phyloP scores from a whole-genome alignment of 2,797 vertebrate genomes.

The Gymnocypris eckloni region DNA sequence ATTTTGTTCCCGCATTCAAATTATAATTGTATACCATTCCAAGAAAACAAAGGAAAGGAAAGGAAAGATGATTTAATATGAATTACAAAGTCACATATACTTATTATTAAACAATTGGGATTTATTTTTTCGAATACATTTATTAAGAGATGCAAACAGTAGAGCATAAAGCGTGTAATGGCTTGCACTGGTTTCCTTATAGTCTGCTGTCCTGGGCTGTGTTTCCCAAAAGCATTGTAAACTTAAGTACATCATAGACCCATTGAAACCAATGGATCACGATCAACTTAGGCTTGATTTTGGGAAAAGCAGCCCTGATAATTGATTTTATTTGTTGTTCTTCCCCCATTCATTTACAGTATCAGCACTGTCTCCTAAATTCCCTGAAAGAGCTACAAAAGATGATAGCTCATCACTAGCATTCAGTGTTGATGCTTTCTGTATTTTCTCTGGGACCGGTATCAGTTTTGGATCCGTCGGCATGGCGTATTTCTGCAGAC shows the following conservation, averaged over 20 bases:
- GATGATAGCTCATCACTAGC: conserved; percentile 12
- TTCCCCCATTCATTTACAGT: conserved; percentile 13
- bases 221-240: background rate
- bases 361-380: background rate
- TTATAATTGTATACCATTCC: too few species aligned
- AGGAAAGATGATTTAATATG: too few species aligned
- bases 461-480: background rate
- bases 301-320: background rate
- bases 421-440: conserved; percentile 27
- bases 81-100: too few species aligned
- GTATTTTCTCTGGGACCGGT: conserved; percentile 11
- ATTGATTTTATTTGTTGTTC: conserved; percentile 31
- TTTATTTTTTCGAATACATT: background rate
- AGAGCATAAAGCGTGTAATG: background rate
- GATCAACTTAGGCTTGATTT: background rate
- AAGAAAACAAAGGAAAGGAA: too few species aligned
- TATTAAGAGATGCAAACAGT: background rate
- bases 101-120: background rate
- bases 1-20: too few species aligned
- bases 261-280: background rate
- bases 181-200: background rate
- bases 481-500: background rate
- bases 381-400: background rate
- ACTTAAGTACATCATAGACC: background rate
- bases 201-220: background rate